phyloP scores from a whole-genome alignment of 2,797 vertebrate genomes.

The Pterois miles region DNA sequence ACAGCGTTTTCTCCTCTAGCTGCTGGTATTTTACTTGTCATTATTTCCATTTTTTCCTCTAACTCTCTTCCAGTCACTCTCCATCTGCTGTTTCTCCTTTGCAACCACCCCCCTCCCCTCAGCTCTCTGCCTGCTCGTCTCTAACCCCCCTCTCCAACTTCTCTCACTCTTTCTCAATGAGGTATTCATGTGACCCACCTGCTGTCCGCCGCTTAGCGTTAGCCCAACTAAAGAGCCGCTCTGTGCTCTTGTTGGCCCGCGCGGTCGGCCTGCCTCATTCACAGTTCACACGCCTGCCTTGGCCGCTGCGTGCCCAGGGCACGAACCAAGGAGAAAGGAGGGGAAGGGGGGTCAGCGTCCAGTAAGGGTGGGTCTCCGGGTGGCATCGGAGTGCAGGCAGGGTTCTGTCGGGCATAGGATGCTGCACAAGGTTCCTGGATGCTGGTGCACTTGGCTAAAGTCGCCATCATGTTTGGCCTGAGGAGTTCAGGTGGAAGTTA shows the following conservation, averaged over 20 bases:
- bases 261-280: slow-evolving; percentile 74
- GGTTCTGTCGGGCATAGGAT: slow-evolving; percentile 68
- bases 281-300: slow-evolving; percentile 79
- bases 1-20: neutral
- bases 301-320: slow-evolving; percentile 65
- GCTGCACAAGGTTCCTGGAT: slow-evolving; percentile 80
- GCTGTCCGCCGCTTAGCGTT: slow-evolving; percentile 81
- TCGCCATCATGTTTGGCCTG: slow-evolving; percentile 87
- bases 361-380: slow-evolving; percentile 59
- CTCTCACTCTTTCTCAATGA: slow-evolving; percentile 81
- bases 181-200: slow-evolving; percentile 87
- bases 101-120: slow-evolving; percentile 38
- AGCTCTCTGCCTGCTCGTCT: slow-evolving; percentile 48
- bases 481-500: slow-evolving; percentile 83
- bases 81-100: slow-evolving; percentile 62
- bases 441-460: slow-evolving; percentile 80
- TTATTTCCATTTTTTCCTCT: slow-evolving; percentile 34
- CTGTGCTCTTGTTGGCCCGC: slow-evolving; percentile 76
- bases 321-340: slow-evolving; percentile 35
- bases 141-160: slow-evolving; percentile 47
- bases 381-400: slow-evolving; percentile 54
- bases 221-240: slow-evolving; percentile 73
- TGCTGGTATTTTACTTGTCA: slow-evolving; percentile 35
- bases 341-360: slow-evolving; percentile 31
- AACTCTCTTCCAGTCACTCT: slow-evolving; percentile 53